phyloP scores from a whole-genome alignment of 2,113 vertebrate species.

The Pedionomus torquatus region DNA sequence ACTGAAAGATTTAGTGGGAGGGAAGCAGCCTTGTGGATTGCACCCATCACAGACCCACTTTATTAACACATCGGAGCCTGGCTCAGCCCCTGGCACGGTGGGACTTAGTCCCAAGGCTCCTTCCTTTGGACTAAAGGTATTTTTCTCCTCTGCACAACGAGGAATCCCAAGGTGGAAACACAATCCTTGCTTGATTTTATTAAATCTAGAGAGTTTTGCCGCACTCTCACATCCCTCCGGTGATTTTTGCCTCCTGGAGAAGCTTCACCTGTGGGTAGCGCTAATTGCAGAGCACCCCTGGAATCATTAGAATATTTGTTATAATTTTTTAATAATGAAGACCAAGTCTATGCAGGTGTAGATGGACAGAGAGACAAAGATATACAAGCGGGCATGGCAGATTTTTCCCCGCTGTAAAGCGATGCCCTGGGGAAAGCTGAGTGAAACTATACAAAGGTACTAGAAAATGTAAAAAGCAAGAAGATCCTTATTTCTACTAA shows the following conservation, averaged over 20 bases:
- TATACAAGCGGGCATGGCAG: fast-evolving
- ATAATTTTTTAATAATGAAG: fast-evolving
- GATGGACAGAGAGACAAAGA: not conserved
- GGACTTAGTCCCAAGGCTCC: not conserved
- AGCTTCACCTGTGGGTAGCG: fast-evolving
- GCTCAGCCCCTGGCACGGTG: not conserved
- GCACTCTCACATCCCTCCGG: not conserved
- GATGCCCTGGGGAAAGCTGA: not conserved
- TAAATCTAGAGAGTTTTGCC: not conserved
- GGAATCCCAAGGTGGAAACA: not conserved
- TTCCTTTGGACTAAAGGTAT: not conserved
- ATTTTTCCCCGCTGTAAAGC: not conserved
- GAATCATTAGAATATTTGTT: not conserved
- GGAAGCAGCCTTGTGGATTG: not conserved
- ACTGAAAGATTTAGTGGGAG: not conserved
- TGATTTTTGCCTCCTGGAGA: not conserved
- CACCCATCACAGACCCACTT: not conserved
- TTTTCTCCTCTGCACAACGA: not conserved
- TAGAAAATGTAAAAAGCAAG: not conserved
- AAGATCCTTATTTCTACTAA: not conserved
- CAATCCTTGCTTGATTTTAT: not conserved
- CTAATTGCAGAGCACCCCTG: not conserved
- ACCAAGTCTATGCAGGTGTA: not conserved
- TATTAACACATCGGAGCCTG: not conserved
- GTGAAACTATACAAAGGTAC: not conserved